Evolutionary conservation across 1,140 invertebrate genomes (phyloP).

Genomic region (Magallana gigas): DNA sequence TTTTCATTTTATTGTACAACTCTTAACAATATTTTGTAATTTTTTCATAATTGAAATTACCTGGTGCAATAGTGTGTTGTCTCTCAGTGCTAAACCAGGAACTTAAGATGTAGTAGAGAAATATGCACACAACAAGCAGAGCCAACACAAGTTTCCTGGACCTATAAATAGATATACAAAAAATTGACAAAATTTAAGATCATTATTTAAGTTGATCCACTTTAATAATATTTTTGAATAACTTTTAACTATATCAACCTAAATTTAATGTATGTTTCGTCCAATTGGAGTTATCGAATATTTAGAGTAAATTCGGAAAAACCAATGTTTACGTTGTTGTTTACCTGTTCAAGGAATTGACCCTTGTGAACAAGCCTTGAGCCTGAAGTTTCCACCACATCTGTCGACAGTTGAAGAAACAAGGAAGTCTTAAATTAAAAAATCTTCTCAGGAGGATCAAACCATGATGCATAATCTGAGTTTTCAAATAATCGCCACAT

Average conservation of each 20-base stretch:
- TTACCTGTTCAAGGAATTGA: constrained; percentile 70
- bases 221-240: no score
- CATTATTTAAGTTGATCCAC: no score
- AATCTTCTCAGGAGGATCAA: constrained; percentile 54
- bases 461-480: constrained; percentile 62
- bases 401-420: constrained; percentile 54
- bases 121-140: constrained; percentile 1
- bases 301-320: not conserved
- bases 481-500: constrained; percentile 47
- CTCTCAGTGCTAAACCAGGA: constrained; percentile 3
- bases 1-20: no score
- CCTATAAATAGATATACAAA: not conserved
- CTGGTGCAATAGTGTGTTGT: not conserved
- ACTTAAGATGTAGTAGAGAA: constrained; percentile 11
- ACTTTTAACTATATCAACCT: no score
- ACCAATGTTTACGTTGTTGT: not conserved
- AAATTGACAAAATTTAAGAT: not conserved
- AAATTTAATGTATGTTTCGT: no score
- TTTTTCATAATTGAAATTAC: not conserved
- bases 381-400: constrained; percentile 66
- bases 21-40: not conserved
- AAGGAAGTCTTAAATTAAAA: constrained; percentile 59
- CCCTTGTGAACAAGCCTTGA: constrained; percentile 58
- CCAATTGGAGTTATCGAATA: not conserved
- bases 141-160: constrained; percentile 10